phyloP scores from a whole-genome alignment of 2,888 invertebrate genomes.

The Drosophila longiperda region DNA sequence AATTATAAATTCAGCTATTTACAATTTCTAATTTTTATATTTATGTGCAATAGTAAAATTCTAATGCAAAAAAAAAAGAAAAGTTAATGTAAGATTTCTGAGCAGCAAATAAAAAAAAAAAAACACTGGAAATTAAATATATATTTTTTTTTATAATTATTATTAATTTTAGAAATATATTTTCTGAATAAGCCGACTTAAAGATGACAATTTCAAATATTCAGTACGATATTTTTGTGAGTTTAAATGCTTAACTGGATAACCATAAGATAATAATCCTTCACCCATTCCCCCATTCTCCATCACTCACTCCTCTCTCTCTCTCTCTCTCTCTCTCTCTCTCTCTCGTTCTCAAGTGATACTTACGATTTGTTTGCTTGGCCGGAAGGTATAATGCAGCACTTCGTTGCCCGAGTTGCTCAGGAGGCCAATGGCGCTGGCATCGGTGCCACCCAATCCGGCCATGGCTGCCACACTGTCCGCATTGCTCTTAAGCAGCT shows the following conservation, averaged over 20 bases:
- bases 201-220: background rate
- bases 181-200: background rate
- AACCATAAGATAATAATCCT: background rate
- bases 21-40: no score
- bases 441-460: constrained; percentile 60
- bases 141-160: no score
- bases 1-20: no score
- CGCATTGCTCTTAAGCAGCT: constrained; percentile 72
- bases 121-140: no score
- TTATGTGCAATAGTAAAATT: no score
- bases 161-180: background rate
- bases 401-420: constrained; percentile 84
- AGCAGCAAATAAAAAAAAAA: no score
- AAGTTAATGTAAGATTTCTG: no score
- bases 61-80: no score
- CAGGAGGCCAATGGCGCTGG: constrained; percentile 67
- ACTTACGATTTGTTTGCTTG: constrained; percentile 86
- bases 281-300: background rate
- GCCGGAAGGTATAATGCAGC: constrained; percentile 85
- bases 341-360: background rate
- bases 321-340: background rate
- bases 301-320: background rate
- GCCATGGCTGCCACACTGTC: constrained; percentile 63
- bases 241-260: background rate
- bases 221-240: background rate